Evolutionary conservation across 2,888 invertebrate genomes (phyloP).

Genomic region (Melitaea athalia): DNA sequence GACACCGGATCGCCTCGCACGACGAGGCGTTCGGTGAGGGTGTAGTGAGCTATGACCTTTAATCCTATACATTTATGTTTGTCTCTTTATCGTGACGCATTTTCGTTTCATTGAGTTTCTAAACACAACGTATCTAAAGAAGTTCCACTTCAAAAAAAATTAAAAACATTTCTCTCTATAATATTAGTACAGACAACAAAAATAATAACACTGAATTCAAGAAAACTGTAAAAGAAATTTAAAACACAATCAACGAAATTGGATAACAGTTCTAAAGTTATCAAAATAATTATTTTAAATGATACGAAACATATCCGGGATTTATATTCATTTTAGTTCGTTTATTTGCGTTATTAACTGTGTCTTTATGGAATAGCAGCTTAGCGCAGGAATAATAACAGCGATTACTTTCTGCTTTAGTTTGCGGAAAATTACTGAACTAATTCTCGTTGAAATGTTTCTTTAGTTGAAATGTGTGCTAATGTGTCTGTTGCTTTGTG

Average conservation of each 20-base stretch:
- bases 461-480: neutral
- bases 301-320: constrained; percentile 23
- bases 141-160: too few species aligned
- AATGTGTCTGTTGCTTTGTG: neutral
- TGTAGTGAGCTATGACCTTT: too few species aligned
- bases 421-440: constrained; percentile 11
- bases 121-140: too few species aligned
- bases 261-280: neutral
- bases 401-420: constrained; percentile 15
- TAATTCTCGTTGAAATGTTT: neutral
- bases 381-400: constrained; percentile 28
- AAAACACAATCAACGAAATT: neutral
- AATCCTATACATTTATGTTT: too few species aligned
- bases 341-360: constrained; percentile 24
- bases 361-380: constrained; percentile 18
- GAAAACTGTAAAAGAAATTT: too few species aligned
- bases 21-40: too few species aligned
- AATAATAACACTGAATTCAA: too few species aligned
- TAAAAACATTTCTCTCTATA: too few species aligned
- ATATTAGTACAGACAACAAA: too few species aligned
- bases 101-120: too few species aligned
- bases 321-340: constrained; percentile 33
- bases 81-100: too few species aligned
- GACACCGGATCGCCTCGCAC: too few species aligned
- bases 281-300: constrained; percentile 33